Evolutionary conservation across 2,113 vertebrate species (phyloP).

Genomic region (Sceloporus undulatus): DNA sequence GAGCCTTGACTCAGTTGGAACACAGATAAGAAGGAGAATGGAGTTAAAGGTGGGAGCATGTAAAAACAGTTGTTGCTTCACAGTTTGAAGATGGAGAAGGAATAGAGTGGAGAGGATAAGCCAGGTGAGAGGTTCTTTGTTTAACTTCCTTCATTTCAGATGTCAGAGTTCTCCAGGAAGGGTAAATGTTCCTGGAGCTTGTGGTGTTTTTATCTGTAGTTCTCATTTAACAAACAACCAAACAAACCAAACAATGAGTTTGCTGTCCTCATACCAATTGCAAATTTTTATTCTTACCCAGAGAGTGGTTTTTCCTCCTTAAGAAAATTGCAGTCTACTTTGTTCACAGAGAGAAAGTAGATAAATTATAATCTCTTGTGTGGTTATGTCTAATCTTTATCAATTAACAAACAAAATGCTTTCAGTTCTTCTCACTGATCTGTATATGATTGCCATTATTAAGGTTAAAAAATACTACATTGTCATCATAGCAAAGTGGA

Average conservation of each 20-base stretch:
- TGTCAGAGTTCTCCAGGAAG: too few relatives aligned
- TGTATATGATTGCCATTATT: conserved; percentile 4
- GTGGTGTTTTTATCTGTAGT: too few relatives aligned
- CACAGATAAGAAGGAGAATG: too few relatives aligned
- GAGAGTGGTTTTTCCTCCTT: background rate
- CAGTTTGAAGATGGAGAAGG: background rate
- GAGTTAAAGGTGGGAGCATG: too few relatives aligned
- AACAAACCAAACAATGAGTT: too few relatives aligned
- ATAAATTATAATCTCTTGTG: conserved; percentile 10
- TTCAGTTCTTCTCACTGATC: background rate
- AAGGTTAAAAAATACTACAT: conserved; percentile 9
- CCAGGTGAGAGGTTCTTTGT: background rate
- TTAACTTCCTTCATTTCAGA: too few relatives aligned
- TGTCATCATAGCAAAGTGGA: background rate
- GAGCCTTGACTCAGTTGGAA: too few relatives aligned
- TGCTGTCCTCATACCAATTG: too few relatives aligned
- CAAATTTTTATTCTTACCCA: too few relatives aligned
- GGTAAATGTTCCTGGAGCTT: too few relatives aligned
- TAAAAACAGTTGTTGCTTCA: background rate
- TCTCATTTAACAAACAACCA: too few relatives aligned
- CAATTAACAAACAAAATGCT: conserved; percentile 11
- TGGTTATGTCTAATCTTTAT: background rate
- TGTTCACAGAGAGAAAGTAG: conserved; percentile 7
- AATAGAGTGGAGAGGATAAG: background rate
- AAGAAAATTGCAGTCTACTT: conserved; percentile 22